phyloP scores from a whole-genome alignment of 1,140 invertebrate genomes.

The Bradynema listronoti region DNA sequence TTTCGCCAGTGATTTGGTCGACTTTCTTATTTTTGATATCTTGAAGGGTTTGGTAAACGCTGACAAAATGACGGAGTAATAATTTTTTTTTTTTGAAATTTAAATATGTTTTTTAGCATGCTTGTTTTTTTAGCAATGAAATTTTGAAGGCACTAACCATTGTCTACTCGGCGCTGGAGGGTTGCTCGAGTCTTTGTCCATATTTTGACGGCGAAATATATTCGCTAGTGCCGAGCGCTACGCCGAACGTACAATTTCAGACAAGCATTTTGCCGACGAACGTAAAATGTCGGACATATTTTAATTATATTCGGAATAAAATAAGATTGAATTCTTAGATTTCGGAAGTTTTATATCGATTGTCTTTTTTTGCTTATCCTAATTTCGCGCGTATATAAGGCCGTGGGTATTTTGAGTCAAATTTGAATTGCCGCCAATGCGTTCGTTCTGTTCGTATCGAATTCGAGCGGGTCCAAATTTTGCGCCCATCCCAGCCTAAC shows the following conservation, averaged over 20 bases:
- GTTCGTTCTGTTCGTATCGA: too few relatives aligned
- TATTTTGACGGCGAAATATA: slow-evolving; percentile 38
- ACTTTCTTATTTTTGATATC: slow-evolving; percentile 64
- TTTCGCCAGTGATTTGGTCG: slow-evolving; percentile 64
- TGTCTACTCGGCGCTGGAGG: slow-evolving; percentile 27
- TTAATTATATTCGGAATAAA: too few relatives aligned
- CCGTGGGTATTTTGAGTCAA: too few relatives aligned
- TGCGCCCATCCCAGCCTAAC: too few relatives aligned
- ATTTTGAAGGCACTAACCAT: slow-evolving; percentile 45
- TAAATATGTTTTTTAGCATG: neutral
- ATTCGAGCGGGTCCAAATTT: too few relatives aligned
- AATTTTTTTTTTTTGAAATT: neutral
- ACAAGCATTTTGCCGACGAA: slow-evolving; percentile 13
- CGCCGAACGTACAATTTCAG: slow-evolving; percentile 17
- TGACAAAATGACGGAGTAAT: slow-evolving; percentile 52
- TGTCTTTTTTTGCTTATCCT: slow-evolving; percentile 8
- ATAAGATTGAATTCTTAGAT: too few relatives aligned
- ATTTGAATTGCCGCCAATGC: too few relatives aligned
- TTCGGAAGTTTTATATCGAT: too few relatives aligned
- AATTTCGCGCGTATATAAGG: slow-evolving; percentile 1
- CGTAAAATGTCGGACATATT: slow-evolving; percentile 11
- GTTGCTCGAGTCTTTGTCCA: slow-evolving; percentile 39
- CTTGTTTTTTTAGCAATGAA: slow-evolving; percentile 25
- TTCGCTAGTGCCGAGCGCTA: slow-evolving; percentile 13
- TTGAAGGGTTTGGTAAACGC: slow-evolving; percentile 62